Evolutionary conservation across 2,113 vertebrate species (phyloP).

Genomic region (Petrocephalus zakoni): DNA sequence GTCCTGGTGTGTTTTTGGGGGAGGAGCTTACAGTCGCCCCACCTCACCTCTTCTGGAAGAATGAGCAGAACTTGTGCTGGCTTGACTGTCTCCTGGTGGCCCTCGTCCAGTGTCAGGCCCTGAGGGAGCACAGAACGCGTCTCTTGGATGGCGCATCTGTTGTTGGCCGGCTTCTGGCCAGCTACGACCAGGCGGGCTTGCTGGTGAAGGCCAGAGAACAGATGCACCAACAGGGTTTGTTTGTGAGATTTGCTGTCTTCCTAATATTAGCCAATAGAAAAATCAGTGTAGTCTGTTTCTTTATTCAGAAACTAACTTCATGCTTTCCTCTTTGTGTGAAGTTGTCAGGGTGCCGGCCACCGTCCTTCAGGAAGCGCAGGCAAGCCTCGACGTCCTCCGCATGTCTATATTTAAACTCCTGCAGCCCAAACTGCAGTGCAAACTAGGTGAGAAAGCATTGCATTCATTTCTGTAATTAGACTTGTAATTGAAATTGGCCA

Average conservation of each 20-base stretch:
- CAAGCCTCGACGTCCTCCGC: slow-evolving; percentile 66
- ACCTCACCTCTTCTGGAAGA: slow-evolving; percentile 73
- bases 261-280: not conserved
- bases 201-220: slow-evolving; percentile 51
- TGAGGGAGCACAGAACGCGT: slow-evolving; percentile 48
- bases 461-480: not conserved
- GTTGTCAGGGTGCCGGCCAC: slow-evolving; percentile 38
- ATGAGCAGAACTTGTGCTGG: slow-evolving; percentile 75
- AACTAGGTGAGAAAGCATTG: slow-evolving; percentile 69
- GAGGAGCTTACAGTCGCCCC: slow-evolving; percentile 35
- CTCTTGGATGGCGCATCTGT: slow-evolving; percentile 40
- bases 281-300: slow-evolving; percentile 30
- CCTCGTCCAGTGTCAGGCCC: slow-evolving; percentile 67
- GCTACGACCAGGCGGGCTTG: slow-evolving; percentile 57
- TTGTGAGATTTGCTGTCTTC: not conserved
- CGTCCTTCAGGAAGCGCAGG: slow-evolving; percentile 60
- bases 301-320: not conserved
- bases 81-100: slow-evolving; percentile 77
- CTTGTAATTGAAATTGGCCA: not conserved
- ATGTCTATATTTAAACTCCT: slow-evolving; percentile 63
- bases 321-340: slow-evolving; percentile 34
- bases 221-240: slow-evolving; percentile 48
- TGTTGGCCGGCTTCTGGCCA: slow-evolving; percentile 60
- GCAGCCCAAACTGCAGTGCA: slow-evolving; percentile 68
- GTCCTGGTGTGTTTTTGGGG: not conserved